A percentile compares a stretch with the other conserved stretches of the same genome.
phyloP scores from a whole-genome alignment of 2,113 vertebrate species.

The Amphiprion ocellaris region DNA sequence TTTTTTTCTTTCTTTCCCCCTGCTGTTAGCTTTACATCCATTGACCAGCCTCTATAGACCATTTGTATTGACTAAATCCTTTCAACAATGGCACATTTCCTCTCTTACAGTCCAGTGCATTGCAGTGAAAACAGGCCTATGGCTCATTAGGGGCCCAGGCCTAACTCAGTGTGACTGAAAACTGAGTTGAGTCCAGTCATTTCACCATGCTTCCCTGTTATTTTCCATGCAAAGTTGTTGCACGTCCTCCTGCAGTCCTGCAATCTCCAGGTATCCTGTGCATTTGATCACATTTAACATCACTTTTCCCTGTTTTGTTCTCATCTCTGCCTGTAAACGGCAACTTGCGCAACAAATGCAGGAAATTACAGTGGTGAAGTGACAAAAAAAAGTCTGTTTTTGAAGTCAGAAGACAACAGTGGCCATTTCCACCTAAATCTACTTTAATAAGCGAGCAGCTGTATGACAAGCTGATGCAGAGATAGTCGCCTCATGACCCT shows the following conservation, averaged over 20 bases:
- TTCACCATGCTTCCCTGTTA: too few species aligned
- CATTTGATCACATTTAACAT: background rate
- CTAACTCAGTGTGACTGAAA: slow-evolving; percentile 32
- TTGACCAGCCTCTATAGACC: slow-evolving; percentile 16
- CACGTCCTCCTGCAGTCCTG: background rate
- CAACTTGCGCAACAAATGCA: slow-evolving; percentile 19
- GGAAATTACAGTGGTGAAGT: slow-evolving; percentile 19
- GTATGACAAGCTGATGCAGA: background rate
- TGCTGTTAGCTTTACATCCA: slow-evolving; percentile 14
- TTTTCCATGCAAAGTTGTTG: too few species aligned
- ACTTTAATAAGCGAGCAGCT: background rate
- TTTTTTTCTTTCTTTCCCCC: background rate
- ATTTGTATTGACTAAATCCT: slow-evolving; percentile 61
- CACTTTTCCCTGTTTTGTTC: background rate
- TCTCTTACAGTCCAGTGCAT: slow-evolving; percentile 14
- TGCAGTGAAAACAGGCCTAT: slow-evolving; percentile 37
- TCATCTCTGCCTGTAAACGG: background rate
- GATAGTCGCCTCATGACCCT: slow-evolving; percentile 10
- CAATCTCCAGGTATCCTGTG: background rate
- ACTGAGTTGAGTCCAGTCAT: slow-evolving; percentile 13
- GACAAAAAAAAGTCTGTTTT: background rate
- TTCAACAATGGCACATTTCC: slow-evolving; percentile 67
- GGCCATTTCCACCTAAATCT: slow-evolving; percentile 3
- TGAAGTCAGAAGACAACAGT: background rate
- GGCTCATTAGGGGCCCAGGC: slow-evolving; percentile 56